Conservation (phyloP, 2,888 invertebrate species). For the Balanococcus diminutus region DNA sequence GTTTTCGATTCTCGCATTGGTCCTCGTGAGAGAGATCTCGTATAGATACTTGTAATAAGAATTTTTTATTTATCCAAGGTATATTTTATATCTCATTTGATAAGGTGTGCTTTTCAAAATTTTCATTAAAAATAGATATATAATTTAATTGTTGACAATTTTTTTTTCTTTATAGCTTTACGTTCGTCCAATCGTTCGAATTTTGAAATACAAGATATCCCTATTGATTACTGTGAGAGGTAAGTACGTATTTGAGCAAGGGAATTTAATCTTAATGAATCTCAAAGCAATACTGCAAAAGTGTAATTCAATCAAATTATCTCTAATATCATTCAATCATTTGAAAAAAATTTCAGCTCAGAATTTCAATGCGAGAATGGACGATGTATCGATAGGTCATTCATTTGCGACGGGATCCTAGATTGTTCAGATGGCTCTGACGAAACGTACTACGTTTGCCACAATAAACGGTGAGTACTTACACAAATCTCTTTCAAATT, state of each 20-base stretch:
- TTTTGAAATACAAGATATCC: background rate
- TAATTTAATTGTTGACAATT: background rate
- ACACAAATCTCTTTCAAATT: too few species aligned
- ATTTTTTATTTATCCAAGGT: background rate
- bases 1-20: background rate
- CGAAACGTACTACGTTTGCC: background rate
- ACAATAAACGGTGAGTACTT: background rate
- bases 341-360: background rate
- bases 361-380: background rate
- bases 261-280: too few species aligned
- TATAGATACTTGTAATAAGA: background rate
- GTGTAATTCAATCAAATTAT: too few species aligned
- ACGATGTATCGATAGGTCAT: background rate
- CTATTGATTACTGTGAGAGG: background rate
- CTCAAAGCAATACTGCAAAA: too few species aligned
- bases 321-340: background rate
- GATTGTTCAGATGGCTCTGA: background rate
- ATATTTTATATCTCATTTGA: background rate
- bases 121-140: too few species aligned
- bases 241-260: background rate
- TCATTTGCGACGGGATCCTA: background rate
- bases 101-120: too few species aligned
- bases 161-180: background rate
- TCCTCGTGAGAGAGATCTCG: background rate
- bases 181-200: background rate